Evolutionary conservation across 1,140 invertebrate genomes (phyloP), one percentile per base, ranked within the genome.

Genomic region (Pachypsylla venusta): DNA sequence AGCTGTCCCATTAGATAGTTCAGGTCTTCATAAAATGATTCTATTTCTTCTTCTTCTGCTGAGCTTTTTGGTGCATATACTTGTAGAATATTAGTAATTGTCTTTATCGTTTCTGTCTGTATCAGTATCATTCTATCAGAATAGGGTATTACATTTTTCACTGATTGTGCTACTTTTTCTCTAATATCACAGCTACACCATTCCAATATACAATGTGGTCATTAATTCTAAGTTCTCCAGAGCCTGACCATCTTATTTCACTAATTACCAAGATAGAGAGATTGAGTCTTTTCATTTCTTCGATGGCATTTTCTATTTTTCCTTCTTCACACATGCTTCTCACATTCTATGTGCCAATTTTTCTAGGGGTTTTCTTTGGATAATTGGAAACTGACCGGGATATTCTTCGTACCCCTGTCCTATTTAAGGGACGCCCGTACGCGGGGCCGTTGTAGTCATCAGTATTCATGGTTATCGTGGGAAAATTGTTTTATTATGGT

Each of bases 291-390:
- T 61, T 28, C 58, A 64, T 64, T 57, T 63, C 60, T 12, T 13
- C 16, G 7, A 30, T 12, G 12, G 48, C 16, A 20, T 53, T 53
- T 24, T 63, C 19, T 40, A 64, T 59, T 56, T 63, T 65, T 60
- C 64, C 60, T 2, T 57, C 53, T 56, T 64, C 57, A 56, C 61
- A 56, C 57, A 65, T 58, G 24, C 60, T 62, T 60, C 60, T 58
- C 12, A 65, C 57, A 58, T 65, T 64, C 64, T 60, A 65, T 42
- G 64, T 64, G 48, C 58, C 64, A 20, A 64, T 55, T 59, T 53
- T 61, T 28, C 14, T 60, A n/a, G 56, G 56, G 7, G n/a, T 35
- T 35, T 35, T 35, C 30, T 35, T 35, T 7, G 30, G 30, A 35
- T 35, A 35, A 35, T 10, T n/a, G n/a, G 30, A n/a, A 35, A n/a